Evolutionary conservation across 2,797 vertebrate species (phyloP).

Genomic region (Fistularia tabacaria): DNA sequence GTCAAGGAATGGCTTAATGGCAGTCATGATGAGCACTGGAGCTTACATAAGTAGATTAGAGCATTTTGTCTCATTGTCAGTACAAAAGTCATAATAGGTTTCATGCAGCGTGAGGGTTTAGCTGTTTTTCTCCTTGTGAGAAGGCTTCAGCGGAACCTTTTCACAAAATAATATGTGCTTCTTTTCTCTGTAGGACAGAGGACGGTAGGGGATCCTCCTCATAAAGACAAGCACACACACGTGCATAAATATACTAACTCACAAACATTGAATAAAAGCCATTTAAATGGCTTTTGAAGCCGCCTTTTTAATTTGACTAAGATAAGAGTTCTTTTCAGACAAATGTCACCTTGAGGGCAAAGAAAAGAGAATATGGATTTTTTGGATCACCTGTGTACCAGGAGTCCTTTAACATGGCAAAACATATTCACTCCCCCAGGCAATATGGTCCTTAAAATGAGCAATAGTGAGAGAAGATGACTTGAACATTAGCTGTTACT

Average conservation of each 20-base stretch:
- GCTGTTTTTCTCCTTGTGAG: conserved; percentile 14
- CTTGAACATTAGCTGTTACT: conserved; percentile 14
- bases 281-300: conserved; percentile 51
- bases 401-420: conserved; percentile 30
- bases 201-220: conserved; percentile 15
- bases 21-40: conserved; percentile 10
- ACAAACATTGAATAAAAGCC: conserved; percentile 40
- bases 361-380: conserved; percentile 65
- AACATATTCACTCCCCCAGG: conserved; percentile 19
- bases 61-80: conserved; percentile 21
- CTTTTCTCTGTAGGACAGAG: conserved; percentile 35
- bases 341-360: conserved; percentile 65
- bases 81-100: conserved; percentile 26
- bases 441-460: conserved; percentile 27
- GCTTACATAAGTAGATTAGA: conserved; percentile 21
- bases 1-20: conserved; percentile 3
- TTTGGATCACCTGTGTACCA: conserved; percentile 43
- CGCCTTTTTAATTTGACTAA: conserved; percentile 55
- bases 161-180: conserved; percentile 36
- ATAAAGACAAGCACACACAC: conserved; percentile 6
- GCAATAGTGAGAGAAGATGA: conserved; percentile 25
- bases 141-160: conserved; percentile 39
- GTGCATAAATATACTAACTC: conserved; percentile 18
- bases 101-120: conserved; percentile 26
- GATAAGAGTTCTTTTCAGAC: conserved; percentile 64